phyloP scores from a whole-genome alignment of 2,888 invertebrate genomes.

The Hypercompe scribonia region DNA sequence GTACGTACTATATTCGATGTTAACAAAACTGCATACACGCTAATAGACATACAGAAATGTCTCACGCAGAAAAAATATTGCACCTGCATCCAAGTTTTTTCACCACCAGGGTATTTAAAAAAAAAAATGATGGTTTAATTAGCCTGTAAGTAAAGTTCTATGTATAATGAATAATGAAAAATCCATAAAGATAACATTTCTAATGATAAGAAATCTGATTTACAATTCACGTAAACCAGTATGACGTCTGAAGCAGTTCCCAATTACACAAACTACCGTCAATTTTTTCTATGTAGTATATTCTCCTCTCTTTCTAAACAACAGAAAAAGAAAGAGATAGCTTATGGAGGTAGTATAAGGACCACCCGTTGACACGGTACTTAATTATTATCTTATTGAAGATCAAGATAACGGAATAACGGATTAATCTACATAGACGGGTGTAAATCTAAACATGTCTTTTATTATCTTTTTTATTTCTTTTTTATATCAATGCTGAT shows the following conservation, averaged over 20 bases:
- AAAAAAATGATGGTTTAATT: neutral
- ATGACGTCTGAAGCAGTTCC: conserved; percentile 55
- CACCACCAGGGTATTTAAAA: too few species aligned
- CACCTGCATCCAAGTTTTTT: too few species aligned
- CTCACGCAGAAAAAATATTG: too few species aligned
- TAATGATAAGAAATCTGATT: conserved; percentile 34
- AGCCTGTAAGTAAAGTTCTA: neutral
- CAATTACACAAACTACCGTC: conserved; percentile 62
- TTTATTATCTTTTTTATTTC: conserved; percentile 3
- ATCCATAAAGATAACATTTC: conserved; percentile 16
- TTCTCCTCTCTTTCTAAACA: conserved; percentile 41
- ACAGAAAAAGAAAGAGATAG: conserved; percentile 23
- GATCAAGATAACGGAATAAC: conserved; percentile 41
- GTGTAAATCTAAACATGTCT: conserved; percentile 34
- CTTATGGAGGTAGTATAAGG: conserved; percentile 63
- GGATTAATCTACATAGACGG: conserved; percentile 43
- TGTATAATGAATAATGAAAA: conserved; percentile 5
- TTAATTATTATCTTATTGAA: conserved; percentile 48
- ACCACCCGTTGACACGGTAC: conserved; percentile 64
- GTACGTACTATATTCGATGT: too few species aligned
- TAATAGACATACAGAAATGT: too few species aligned
- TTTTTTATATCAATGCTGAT: neutral
- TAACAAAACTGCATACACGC: too few species aligned
- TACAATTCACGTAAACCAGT: conserved; percentile 42
- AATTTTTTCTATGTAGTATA: conserved; percentile 30